A percentile compares a stretch with the other conserved stretches of the same genome.
phyloP scores from a whole-genome alignment of 2,113 vertebrate species.

The Microtus richardsoni region DNA sequence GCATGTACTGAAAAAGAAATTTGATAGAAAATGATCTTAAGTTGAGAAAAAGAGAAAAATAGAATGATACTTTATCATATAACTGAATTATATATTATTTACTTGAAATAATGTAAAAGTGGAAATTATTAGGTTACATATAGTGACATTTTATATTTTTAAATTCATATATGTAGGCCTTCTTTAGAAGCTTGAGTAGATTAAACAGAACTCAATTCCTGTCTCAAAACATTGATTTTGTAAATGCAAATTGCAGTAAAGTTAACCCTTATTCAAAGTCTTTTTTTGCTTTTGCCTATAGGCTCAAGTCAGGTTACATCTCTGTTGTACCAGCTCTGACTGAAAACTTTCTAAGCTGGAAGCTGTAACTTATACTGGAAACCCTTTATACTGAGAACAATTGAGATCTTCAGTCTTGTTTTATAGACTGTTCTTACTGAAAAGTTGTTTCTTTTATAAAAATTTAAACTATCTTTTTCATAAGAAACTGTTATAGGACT shows the following conservation, averaged over 20 bases:
- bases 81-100: not conserved
- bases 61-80: not conserved
- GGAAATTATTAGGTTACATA: not conserved
- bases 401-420: slow-evolving; percentile 80
- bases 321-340: slow-evolving; percentile 71
- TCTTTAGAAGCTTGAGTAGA: not conserved
- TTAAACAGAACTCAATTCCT: not conserved
- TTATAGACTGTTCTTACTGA: slow-evolving; percentile 72
- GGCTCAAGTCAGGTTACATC: not conserved
- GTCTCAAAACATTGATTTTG: slow-evolving; percentile 33
- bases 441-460: slow-evolving; percentile 79
- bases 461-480: slow-evolving; percentile 80
- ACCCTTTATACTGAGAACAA: slow-evolving; percentile 80
- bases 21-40: not conserved
- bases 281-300: slow-evolving; percentile 48
- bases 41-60: not conserved
- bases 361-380: slow-evolving; percentile 50
- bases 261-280: slow-evolving; percentile 65
- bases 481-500: slow-evolving; percentile 57
- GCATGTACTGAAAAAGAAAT: not conserved
- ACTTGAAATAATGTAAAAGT: not conserved
- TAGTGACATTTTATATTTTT: not conserved
- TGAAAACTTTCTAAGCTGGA: not conserved
- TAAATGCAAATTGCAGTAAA: slow-evolving; percentile 66
- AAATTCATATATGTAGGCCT: not conserved